A percentile compares a stretch with the other conserved stretches of the same genome.
Evolutionary conservation across 1,140 invertebrate genomes (phyloP).

Genomic region (Aphaenogaster floridana): DNA sequence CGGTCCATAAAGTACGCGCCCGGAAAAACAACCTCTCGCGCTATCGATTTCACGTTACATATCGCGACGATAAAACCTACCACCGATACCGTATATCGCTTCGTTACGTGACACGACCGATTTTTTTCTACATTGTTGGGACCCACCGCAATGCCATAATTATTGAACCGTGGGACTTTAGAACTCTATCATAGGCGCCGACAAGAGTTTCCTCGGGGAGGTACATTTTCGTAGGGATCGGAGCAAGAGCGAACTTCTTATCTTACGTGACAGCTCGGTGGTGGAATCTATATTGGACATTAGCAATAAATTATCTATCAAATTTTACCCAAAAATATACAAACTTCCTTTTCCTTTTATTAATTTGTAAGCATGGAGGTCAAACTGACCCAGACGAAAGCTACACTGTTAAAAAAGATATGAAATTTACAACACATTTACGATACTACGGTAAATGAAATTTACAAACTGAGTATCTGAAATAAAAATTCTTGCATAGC

Average conservation of each 20-base stretch:
- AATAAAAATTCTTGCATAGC: too few species aligned
- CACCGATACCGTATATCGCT: not conserved
- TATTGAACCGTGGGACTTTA: conserved; percentile 35
- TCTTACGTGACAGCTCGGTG: not conserved
- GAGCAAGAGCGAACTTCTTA: not conserved
- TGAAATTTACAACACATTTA: too few species aligned
- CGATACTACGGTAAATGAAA: too few species aligned
- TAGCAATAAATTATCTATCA: not conserved
- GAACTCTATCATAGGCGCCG: not conserved
- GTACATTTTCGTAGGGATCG: not conserved
- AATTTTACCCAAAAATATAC: conserved; percentile 2
- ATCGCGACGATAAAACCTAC: conserved; percentile 36
- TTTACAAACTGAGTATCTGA: too few species aligned
- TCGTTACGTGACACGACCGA: not conserved
- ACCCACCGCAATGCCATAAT: not conserved
- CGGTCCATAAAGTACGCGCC: conserved; percentile 41
- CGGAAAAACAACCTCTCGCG: conserved; percentile 36
- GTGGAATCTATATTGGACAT: conserved; percentile 13
- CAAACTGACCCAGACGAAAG: too few species aligned
- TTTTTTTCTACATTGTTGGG: conserved; percentile 3
- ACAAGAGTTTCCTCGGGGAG: not conserved
- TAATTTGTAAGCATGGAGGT: too few species aligned
- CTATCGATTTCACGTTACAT: conserved; percentile 57
- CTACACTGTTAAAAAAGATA: too few species aligned
- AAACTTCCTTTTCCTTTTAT: not conserved